These are phyloP conservation scores for Allolobophora icterica DNA, from an alignment of 2,888 invertebrate genomes.

Conservation along the genomic window DNA sequence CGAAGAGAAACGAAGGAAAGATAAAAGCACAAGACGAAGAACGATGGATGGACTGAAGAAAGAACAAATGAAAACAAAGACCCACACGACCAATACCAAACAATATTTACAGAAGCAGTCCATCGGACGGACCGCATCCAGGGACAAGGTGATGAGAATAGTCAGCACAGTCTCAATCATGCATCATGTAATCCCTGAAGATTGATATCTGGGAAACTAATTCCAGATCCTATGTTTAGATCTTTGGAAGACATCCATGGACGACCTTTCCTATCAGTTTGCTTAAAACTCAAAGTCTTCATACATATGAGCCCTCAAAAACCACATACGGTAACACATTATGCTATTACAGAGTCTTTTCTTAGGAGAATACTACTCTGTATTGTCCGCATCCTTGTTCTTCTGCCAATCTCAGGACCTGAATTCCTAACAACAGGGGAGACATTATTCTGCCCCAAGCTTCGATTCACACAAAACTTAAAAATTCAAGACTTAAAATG, in stretches of 20 bases:
- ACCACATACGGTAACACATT: not conserved
- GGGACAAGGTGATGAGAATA: not conserved
- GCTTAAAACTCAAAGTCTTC: not conserved
- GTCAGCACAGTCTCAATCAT: not conserved
- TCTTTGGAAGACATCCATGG: not conserved
- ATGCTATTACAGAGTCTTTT: not conserved
- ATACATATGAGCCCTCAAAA: not conserved
- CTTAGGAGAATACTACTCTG: not conserved
- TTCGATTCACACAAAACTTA: not conserved
- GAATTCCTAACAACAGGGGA: not conserved
- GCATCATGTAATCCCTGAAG: not conserved
- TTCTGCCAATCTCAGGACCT: not conserved
- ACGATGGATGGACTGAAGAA: not conserved
- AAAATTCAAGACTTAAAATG: too few relatives aligned
- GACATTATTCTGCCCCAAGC: not conserved
- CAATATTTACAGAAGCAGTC: not conserved
- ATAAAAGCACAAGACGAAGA: not conserved
- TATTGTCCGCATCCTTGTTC: not conserved
- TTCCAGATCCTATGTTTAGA: slow-evolving; percentile 17
- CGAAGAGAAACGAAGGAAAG: not conserved
- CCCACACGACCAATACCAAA: not conserved
- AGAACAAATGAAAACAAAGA: not conserved
- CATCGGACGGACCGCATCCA: not conserved
- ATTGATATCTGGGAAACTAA: slow-evolving; percentile 1
- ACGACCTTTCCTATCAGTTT: not conserved